Percentiles rank a stretch among this genome's conserved stretches.
phyloP scores from a whole-genome alignment of 2,888 invertebrate species.

The Drosophila melanosoma region DNA sequence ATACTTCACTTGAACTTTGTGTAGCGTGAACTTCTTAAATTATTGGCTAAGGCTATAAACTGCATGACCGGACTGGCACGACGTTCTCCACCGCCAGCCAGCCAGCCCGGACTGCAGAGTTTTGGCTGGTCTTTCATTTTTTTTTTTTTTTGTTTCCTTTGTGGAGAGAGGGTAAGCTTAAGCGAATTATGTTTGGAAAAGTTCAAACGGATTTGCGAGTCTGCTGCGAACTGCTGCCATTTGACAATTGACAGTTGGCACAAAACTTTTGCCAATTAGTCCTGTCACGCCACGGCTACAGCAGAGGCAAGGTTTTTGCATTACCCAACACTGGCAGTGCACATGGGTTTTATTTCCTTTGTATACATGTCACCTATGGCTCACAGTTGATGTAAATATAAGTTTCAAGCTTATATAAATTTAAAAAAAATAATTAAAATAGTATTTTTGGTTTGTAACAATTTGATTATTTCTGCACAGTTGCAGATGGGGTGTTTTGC shows the following conservation, averaged over 20 bases:
- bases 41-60: conserved; percentile 70
- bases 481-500: background rate
- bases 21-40: conserved; percentile 80
- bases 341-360: background rate
- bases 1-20: conserved; percentile 77
- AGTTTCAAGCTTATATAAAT: background rate
- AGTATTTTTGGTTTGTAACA: background rate
- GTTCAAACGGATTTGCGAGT: conserved; percentile 59
- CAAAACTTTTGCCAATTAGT: conserved; percentile 68
- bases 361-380: conserved; percentile 35
- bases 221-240: conserved; percentile 42
- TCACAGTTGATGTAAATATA: background rate
- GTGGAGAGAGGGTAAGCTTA: background rate
- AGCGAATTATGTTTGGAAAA: conserved; percentile 68
- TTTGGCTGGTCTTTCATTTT: conserved; percentile 1
- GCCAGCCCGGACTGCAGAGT: conserved; percentile 7
- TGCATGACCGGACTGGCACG: conserved; percentile 42
- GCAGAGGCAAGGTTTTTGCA: conserved; percentile 2
- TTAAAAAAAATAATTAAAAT: background rate
- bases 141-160: background rate
- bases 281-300: conserved; percentile 30
- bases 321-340: conserved; percentile 10
- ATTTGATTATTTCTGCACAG: background rate
- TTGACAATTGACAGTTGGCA: conserved; percentile 74
- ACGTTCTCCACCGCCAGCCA: conserved; percentile 3